These are phyloP conservation scores for Peromyscus attwateri DNA, from an alignment of 2,797 vertebrate genomes.

Conservation along the genomic window DNA sequence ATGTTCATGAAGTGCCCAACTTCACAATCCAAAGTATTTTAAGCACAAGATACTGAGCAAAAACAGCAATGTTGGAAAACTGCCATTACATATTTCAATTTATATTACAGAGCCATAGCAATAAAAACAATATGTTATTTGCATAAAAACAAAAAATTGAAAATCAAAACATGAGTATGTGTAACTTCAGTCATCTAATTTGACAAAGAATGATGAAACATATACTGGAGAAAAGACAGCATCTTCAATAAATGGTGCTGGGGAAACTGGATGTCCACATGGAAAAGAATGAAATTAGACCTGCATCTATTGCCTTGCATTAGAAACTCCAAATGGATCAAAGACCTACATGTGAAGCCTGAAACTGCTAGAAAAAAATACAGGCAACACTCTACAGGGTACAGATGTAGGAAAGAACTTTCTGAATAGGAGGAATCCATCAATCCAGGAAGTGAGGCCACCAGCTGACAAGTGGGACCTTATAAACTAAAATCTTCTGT, in stretches of 20 bases:
- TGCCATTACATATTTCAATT: not conserved
- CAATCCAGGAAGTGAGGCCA: not conserved
- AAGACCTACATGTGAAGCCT: not conserved
- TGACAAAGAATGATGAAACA: not conserved
- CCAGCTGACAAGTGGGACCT: not conserved
- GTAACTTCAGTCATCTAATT: not conserved
- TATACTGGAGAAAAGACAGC: not conserved
- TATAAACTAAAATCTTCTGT: not conserved
- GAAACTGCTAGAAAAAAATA: not conserved
- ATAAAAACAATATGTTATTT: not conserved
- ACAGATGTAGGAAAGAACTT: not conserved
- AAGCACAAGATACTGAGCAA: not conserved
- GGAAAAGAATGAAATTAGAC: not conserved
- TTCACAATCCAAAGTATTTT: not conserved
- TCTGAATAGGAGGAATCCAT: not conserved
- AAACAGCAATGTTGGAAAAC: not conserved
- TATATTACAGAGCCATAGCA: not conserved
- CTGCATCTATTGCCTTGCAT: not conserved
- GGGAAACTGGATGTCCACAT: not conserved
- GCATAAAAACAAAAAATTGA: not conserved
- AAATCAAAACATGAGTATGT: not conserved
- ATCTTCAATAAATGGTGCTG: not conserved
- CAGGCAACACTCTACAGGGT: not conserved
- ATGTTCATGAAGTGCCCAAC: not conserved
- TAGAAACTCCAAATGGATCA: not conserved